Conservation (phyloP, 1,140 invertebrate genomes). For the Aphis craccivora region DNA sequence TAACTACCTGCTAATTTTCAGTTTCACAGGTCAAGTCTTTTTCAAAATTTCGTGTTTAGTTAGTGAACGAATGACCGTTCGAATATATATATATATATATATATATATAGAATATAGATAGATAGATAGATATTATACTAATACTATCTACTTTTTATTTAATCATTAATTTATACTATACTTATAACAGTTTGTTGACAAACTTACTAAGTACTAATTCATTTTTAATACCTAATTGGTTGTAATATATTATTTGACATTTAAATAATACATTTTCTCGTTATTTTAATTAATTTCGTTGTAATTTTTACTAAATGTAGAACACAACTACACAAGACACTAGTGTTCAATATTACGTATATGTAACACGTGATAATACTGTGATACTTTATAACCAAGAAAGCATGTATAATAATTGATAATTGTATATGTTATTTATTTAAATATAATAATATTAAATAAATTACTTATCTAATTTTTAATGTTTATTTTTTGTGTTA, state of each 20-base stretch:
- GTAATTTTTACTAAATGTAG: neutral
- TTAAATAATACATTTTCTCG: neutral
- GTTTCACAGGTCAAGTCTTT: too few relatives aligned
- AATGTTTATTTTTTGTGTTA: neutral
- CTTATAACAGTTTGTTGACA: neutral
- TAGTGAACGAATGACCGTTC: too few relatives aligned
- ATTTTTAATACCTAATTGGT: neutral
- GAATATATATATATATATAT: neutral
- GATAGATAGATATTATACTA: neutral
- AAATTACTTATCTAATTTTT: neutral
- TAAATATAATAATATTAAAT: conserved; percentile 11
- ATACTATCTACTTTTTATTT: neutral
- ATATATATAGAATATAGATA: neutral
- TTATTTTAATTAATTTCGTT: neutral
- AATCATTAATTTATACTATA: neutral
- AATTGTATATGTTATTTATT: neutral
- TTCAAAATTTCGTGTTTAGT: too few relatives aligned
- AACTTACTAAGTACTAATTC: neutral
- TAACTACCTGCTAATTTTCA: too few relatives aligned
- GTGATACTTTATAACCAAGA: neutral
- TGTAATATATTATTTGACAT: neutral
- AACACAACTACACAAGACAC: neutral
- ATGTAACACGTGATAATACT: neutral
- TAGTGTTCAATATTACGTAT: neutral
- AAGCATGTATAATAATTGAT: too few relatives aligned